A percentile compares a stretch with the other conserved stretches of the same genome.
Evolutionary conservation across 2,113 vertebrate genomes (phyloP).

Genomic region (Callocephalon fimbriatum): DNA sequence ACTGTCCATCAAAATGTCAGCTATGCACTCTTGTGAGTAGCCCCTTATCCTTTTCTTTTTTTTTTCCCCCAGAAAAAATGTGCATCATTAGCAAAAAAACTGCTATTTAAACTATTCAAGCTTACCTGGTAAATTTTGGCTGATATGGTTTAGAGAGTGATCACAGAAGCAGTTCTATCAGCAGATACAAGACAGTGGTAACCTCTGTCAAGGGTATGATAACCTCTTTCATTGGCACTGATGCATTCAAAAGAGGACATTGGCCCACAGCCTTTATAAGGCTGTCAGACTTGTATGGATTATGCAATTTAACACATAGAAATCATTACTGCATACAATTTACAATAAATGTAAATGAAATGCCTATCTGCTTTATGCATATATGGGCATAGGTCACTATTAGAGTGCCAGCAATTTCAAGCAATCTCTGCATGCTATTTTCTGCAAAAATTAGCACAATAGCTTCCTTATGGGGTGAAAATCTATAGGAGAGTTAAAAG

Average conservation of each 20-base stretch:
- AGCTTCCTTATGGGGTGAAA: not conserved
- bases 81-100: not conserved
- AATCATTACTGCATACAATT: slow-evolving; percentile 46
- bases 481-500: slow-evolving; percentile 24
- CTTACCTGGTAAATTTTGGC: not conserved
- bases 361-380: slow-evolving; percentile 29
- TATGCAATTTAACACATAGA: slow-evolving; percentile 61
- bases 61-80: not conserved
- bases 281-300: slow-evolving; percentile 49
- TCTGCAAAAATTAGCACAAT: slow-evolving; percentile 26
- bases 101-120: not conserved
- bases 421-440: slow-evolving; percentile 45
- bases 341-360: slow-evolving; percentile 47
- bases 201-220: slow-evolving; percentile 11
- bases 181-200: not conserved
- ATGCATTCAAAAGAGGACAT: slow-evolving; percentile 7
- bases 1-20: not conserved
- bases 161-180: not conserved
- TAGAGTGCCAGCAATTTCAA: slow-evolving; percentile 50
- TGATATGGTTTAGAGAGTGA: not conserved
- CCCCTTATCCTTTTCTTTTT: not conserved
- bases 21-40: not conserved
- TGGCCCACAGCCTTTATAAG: slow-evolving; percentile 17
- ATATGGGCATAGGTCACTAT: slow-evolving; percentile 32
- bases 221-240: slow-evolving; percentile 29